phyloP scores from a whole-genome alignment of 2,888 invertebrate genomes.

The Pollenia labialis region DNA sequence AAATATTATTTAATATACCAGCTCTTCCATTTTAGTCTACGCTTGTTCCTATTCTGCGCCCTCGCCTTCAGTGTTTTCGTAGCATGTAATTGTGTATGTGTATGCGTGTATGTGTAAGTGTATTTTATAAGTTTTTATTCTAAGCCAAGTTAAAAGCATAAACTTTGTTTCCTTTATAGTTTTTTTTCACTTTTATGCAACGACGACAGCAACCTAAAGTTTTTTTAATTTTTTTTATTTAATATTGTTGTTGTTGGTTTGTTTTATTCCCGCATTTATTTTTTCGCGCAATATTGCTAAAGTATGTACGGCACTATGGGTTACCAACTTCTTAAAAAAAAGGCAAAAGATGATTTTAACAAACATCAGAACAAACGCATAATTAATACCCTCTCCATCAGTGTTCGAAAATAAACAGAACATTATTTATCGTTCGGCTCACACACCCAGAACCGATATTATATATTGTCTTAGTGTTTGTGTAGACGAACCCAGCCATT shows the following conservation, averaged over 20 bases:
- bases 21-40: slow-evolving; percentile 36
- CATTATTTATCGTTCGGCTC: too few species aligned
- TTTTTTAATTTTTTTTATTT: slow-evolving; percentile 1
- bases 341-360: too few species aligned
- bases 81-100: background rate
- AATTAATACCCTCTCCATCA: too few species aligned
- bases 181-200: slow-evolving; percentile 53
- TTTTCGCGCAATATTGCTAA: slow-evolving; percentile 31
- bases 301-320: slow-evolving; percentile 10
- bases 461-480: too few species aligned
- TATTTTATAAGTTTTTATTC: background rate
- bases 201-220: slow-evolving; percentile 50
- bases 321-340: background rate
- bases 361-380: too few species aligned
- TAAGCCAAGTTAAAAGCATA: slow-evolving; percentile 73
- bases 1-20: slow-evolving; percentile 21
- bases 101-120: background rate
- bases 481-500: too few species aligned
- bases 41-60: background rate
- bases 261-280: slow-evolving; percentile 51
- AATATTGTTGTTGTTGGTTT: slow-evolving; percentile 38
- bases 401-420: too few species aligned
- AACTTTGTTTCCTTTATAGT: slow-evolving; percentile 78
- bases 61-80: background rate
- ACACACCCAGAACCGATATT: too few species aligned